Evolutionary conservation across 2,113 vertebrate genomes (phyloP).

Genomic region (Ovis aries): ARS-UI_Ramb_v3.0 NC_056056.1:11398501-11399000

Average conservation of each 20-base stretch:
- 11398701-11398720: not conserved
- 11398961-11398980: not conserved
- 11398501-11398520: not conserved
- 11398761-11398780: not conserved
- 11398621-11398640: not conserved
- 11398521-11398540: not conserved
- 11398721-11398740: not conserved
- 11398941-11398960: not conserved
- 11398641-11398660: too few relatives aligned
- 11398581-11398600: not conserved
- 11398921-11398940: not conserved
- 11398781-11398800: not conserved
- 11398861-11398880: not conserved
- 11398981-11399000: not conserved
- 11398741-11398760: not conserved
- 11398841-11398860: not conserved
- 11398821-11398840: not conserved
- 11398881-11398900: not conserved
- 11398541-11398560: not conserved
- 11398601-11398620: not conserved
- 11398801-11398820: not conserved
- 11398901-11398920: not conserved
- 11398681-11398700: not conserved
- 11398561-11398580: not conserved
- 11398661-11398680: fast-evolving